Percentiles rank a stretch among this genome's conserved stretches.
Conservation (phyloP, 2,888 invertebrate genomes). For the Lepidochrysops patricia region DNA sequence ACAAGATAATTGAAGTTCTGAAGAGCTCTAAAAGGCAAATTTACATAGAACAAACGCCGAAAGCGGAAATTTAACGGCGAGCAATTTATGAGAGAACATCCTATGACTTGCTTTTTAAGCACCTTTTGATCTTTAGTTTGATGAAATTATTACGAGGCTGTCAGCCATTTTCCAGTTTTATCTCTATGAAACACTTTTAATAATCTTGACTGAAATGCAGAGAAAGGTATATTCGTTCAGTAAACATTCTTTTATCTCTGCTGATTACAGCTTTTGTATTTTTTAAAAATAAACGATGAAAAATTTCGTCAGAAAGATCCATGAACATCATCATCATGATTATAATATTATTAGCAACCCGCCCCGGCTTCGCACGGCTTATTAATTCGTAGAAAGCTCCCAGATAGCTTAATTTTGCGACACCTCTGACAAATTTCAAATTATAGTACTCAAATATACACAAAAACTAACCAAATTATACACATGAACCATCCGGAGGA, state of each 20-base stretch:
- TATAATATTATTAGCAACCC: too few relatives aligned
- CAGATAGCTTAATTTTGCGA: too few relatives aligned
- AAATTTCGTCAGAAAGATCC: not conserved
- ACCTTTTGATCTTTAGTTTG: slow-evolving; percentile 10
- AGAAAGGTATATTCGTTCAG: not conserved
- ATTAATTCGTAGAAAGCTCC: too few relatives aligned
- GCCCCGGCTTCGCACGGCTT: too few relatives aligned
- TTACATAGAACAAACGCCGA: not conserved
- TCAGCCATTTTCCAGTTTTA: not conserved
- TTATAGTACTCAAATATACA: too few relatives aligned
- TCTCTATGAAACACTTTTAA: slow-evolving; percentile 8
- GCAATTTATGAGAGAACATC: not conserved
- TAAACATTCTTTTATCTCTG: not conserved
- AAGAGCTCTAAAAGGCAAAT: not conserved
- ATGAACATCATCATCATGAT: not conserved
- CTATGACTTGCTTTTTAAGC: slow-evolving; percentile 8
- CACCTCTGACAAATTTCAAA: too few relatives aligned
- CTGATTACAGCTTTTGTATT: not conserved
- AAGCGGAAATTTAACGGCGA: not conserved
- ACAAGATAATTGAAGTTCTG: not conserved
- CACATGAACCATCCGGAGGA: too few relatives aligned
- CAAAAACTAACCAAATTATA: too few relatives aligned
- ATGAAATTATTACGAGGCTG: not conserved
- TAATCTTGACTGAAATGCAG: not conserved
- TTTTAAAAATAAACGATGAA: not conserved